Evolutionary conservation across 64 coral and sea anemone genomes (phyloP).

Genomic region (Catalaphyllia jardinei): DNA sequence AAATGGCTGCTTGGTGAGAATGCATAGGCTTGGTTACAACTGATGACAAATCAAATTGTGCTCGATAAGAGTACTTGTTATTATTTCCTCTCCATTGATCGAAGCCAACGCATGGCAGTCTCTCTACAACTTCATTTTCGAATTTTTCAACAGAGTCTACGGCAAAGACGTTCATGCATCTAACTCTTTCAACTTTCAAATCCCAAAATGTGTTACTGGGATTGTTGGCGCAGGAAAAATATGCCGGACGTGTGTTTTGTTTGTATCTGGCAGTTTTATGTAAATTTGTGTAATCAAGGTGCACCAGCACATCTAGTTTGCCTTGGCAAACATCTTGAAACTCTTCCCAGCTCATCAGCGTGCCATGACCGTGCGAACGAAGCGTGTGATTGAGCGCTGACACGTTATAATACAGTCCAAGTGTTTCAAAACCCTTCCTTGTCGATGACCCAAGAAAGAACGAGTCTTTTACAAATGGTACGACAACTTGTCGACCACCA

Average conservation of each 20-base stretch:
- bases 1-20: slow-evolving; percentile 15
- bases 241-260: slow-evolving; percentile 31
- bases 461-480: slow-evolving; percentile 93
- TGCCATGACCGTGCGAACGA: slow-evolving; percentile 62
- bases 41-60: slow-evolving; percentile 66
- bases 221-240: not conserved
- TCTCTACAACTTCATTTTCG: slow-evolving; percentile 68
- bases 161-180: slow-evolving; percentile 79
- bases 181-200: slow-evolving; percentile 60
- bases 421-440: slow-evolving; percentile 20
- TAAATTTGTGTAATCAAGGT: slow-evolving; percentile 61
- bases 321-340: slow-evolving; percentile 72
- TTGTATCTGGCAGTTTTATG: slow-evolving; percentile 30
- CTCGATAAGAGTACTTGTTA: not conserved
- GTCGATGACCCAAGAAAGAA: slow-evolving; percentile 55
- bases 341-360: slow-evolving; percentile 54
- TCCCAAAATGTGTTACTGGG: not conserved
- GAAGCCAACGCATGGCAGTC: slow-evolving; percentile 76
- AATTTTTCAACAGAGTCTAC: slow-evolving; percentile 61
- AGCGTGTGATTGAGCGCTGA: slow-evolving; percentile 62
- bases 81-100: slow-evolving; percentile 82
- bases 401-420: slow-evolving; percentile 73
- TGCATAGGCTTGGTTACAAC: slow-evolving; percentile 41
- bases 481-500: slow-evolving; percentile 65
- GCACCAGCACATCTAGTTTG: slow-evolving; percentile 74